Evolutionary conservation across 2,888 invertebrate genomes (phyloP).

Genomic region (Dusona sp.): DNA sequence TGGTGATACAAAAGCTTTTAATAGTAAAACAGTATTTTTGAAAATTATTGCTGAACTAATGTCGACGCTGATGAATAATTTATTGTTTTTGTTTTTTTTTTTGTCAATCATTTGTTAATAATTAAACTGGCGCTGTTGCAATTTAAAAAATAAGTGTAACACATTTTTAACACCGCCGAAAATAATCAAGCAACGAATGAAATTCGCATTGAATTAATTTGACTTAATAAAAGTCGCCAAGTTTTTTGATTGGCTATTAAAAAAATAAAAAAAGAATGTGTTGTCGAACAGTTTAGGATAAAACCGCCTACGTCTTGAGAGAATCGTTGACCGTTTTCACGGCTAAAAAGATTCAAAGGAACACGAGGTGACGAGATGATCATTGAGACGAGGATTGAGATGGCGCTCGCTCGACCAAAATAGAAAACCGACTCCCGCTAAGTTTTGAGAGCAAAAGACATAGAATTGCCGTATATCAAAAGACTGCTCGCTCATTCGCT

Average conservation of each 20-base stretch:
- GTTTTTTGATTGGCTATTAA: slow-evolving; percentile 18
- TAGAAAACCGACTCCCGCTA: slow-evolving; percentile 66
- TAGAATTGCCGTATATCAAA: background rate
- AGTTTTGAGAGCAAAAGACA: slow-evolving; percentile 35
- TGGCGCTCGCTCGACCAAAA: slow-evolving; percentile 45
- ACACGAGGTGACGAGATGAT: slow-evolving; percentile 34
- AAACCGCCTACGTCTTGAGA: slow-evolving; percentile 16
- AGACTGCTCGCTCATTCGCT: slow-evolving; percentile 30
- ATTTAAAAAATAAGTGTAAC: background rate
- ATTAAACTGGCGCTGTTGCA: no score
- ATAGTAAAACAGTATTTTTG: no score
- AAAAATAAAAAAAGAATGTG: slow-evolving; percentile 2
- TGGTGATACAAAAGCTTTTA: background rate
- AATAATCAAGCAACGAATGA: background rate
- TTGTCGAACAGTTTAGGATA: slow-evolving; percentile 1
- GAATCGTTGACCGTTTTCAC: slow-evolving; percentile 31
- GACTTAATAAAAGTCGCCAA: background rate
- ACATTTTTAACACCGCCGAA: background rate
- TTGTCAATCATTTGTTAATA: background rate
- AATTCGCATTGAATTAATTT: background rate
- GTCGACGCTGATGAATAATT: background rate
- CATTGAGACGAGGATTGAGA: slow-evolving; percentile 12
- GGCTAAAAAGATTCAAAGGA: slow-evolving; percentile 40
- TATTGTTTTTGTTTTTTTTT: background rate
- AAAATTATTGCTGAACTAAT: background rate